Evolutionary conservation across 1,140 invertebrate species (phyloP).

Genomic region (Mya arenaria): DNA sequence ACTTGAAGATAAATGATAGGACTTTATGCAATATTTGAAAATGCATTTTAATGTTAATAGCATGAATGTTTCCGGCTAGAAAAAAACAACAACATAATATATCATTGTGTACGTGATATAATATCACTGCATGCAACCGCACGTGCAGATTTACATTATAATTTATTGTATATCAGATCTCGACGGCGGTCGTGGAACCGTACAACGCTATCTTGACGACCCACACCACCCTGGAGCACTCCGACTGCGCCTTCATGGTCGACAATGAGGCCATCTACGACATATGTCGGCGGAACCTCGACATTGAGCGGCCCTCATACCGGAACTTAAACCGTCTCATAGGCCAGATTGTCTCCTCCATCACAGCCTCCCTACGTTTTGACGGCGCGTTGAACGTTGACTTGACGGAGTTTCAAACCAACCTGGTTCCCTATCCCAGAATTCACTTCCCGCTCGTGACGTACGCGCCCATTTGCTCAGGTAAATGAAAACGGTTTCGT

Average conservation of each 20-base stretch:
- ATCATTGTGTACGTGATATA: too few species aligned
- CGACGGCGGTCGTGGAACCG: conserved; percentile 79
- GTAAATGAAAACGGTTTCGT: too few species aligned
- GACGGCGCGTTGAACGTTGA: conserved; percentile 88
- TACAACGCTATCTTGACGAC: conserved; percentile 81
- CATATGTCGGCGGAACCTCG: conserved; percentile 92
- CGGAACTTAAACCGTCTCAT: conserved; percentile 79
- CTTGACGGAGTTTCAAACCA: conserved; percentile 88
- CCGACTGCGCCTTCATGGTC: conserved; percentile 84
- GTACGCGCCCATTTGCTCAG: conserved; percentile 74
- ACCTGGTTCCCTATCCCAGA: conserved; percentile 82
- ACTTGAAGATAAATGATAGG: too few species aligned
- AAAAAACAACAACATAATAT: too few species aligned
- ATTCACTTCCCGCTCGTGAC: conserved; percentile 77
- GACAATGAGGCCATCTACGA: conserved; percentile 96
- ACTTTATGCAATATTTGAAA: too few species aligned
- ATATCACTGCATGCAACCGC: too few species aligned
- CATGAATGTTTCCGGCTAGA: too few species aligned
- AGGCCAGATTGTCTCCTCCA: conserved; percentile 83
- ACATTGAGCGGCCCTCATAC: conserved; percentile 78
- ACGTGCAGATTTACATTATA: too few species aligned
- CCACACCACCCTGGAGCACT: conserved; percentile 81
- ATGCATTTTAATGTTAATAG: too few species aligned
- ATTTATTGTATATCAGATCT: conserved; percentile 72
- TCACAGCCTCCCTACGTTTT: conserved; percentile 86